phyloP scores from a whole-genome alignment of 1,140 invertebrate species.

The Kradibia gibbosae region DNA sequence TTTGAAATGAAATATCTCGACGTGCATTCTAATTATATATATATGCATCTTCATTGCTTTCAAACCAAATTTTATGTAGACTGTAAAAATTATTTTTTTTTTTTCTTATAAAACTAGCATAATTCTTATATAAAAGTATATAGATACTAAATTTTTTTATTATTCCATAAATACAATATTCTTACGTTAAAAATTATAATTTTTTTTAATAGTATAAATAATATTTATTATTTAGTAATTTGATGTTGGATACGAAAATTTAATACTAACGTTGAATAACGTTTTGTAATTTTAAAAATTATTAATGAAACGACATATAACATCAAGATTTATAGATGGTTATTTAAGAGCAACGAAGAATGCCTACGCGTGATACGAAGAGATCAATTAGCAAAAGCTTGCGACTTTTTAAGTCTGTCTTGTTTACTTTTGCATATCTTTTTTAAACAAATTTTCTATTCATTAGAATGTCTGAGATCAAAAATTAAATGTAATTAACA shows the following conservation, averaged over 20 bases:
- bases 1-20: constrained; percentile 23
- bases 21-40: constrained; percentile 13
- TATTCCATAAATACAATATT: no score
- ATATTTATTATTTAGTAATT: no score
- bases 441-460: constrained; percentile 11
- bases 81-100: neutral
- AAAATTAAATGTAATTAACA: constrained; percentile 24
- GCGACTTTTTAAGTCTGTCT: neutral
- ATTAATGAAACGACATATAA: no score
- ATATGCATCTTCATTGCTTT: constrained; percentile 7
- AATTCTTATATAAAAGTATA: neutral
- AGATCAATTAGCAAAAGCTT: constrained; percentile 18
- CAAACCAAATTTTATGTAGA: neutral
- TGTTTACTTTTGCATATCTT: constrained; percentile 1
- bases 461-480: constrained; percentile 38
- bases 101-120: neutral
- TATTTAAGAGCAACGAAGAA: constrained; percentile 22
- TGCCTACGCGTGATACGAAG: neutral
- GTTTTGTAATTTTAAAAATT: no score
- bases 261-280: no score
- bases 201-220: no score
- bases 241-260: no score
- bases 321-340: neutral
- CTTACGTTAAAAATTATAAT: no score
- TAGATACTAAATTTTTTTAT: no score